Evolutionary conservation across 2,797 vertebrate genomes (phyloP).

Genomic region (Periparus ater): DNA sequence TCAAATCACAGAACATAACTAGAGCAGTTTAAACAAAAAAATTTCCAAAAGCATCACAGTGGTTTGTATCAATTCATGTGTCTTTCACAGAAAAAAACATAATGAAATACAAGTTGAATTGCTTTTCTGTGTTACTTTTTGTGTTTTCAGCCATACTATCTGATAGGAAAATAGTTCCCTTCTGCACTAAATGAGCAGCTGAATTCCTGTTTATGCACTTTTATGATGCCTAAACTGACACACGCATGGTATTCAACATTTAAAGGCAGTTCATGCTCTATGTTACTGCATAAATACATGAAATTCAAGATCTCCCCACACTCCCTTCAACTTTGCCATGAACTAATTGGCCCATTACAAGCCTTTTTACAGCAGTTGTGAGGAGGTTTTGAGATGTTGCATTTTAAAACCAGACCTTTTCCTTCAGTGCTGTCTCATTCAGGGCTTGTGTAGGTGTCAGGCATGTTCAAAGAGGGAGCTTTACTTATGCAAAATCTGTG

Average conservation of each 20-base stretch:
- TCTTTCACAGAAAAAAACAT: not conserved
- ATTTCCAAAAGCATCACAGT: not conserved
- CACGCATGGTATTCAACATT: fast-evolving
- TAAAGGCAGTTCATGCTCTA: not conserved
- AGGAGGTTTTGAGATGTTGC: not conserved
- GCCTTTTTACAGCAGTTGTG: not conserved
- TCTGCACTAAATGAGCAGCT: not conserved
- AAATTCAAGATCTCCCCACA: not conserved
- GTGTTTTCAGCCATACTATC: not conserved
- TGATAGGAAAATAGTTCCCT: not conserved
- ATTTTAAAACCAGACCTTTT: not conserved
- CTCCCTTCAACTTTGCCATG: not conserved
- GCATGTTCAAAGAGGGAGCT: not conserved
- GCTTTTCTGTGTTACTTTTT: not conserved
- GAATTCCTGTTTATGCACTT: not conserved
- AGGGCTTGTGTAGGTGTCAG: not conserved
- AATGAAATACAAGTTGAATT: not conserved
- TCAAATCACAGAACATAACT: not conserved
- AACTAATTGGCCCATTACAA: not conserved
- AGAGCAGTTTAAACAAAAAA: not conserved
- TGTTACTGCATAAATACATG: not conserved
- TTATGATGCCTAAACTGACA: not conserved
- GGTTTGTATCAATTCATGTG: not conserved
- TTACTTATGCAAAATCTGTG: not conserved
- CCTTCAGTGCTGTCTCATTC: not conserved